A percentile compares a stretch with the other conserved stretches of the same genome.
These are phyloP conservation scores for Penaeus indicus DNA, from an alignment of 1,140 invertebrate genomes.

Conservation along the genomic window DNA sequence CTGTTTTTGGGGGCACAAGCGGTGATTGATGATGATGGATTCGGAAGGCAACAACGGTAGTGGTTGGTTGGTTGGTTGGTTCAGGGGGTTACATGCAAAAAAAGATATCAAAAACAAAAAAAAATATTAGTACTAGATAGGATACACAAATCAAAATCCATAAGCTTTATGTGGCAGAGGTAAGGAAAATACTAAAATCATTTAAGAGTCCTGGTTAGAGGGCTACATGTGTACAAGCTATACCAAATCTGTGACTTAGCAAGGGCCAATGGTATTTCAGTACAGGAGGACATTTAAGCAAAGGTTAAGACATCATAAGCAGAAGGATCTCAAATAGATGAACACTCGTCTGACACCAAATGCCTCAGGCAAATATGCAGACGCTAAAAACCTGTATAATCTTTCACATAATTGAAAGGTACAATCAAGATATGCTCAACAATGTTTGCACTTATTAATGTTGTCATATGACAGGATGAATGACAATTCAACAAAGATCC, in stretches of 20 bases:
- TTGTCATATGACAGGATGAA: too few species aligned
- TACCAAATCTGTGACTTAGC: conserved; percentile 51
- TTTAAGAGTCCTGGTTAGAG: conserved; percentile 47
- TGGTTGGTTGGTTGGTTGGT: conserved; percentile 63
- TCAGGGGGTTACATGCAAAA: conserved; percentile 62
- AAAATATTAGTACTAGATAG: conserved; percentile 58
- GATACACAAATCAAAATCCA: conserved; percentile 60
- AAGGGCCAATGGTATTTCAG: conserved; percentile 28
- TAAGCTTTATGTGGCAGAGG: conserved; percentile 61
- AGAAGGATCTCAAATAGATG: not conserved
- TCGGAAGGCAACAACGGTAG: conserved; percentile 57
- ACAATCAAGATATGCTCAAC: too few species aligned
- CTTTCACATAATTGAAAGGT: too few species aligned
- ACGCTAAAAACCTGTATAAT: too few species aligned
- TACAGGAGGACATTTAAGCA: conserved; percentile 35
- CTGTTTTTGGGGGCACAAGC: conserved; percentile 74
- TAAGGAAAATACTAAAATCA: conserved; percentile 57
- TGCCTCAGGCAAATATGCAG: too few species aligned
- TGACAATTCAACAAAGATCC: too few species aligned
- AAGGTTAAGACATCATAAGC: not conserved
- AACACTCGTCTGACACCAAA: too few species aligned
- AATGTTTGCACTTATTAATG: too few species aligned
- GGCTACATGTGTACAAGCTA: conserved; percentile 51
- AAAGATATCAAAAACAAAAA: conserved; percentile 68
- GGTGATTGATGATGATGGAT: conserved; percentile 56